Base-by-base conservation (phyloP, 1,140 invertebrate species). In the Cotesia glomerata region DNA sequence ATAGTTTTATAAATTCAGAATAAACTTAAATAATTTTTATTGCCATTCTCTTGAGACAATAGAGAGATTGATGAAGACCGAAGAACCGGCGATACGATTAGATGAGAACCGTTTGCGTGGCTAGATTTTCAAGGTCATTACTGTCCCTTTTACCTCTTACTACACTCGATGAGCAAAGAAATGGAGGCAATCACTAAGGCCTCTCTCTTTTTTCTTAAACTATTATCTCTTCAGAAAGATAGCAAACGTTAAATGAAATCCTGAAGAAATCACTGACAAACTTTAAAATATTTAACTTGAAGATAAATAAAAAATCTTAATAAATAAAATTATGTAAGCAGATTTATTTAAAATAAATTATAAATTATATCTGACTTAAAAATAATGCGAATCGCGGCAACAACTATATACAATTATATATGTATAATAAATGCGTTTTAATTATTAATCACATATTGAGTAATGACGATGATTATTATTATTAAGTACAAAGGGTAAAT, bases 71-170 rank as follows among this genome's bases (percentile, higher is more conserved):
- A 26, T 26, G 26, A 62, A 34, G 49, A 11, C 7, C 11, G 51
- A 26, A 68, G 36, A 51, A 13, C 16, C 36, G 11, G 54, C 58
- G 34, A 36, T 58, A 51, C 45, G 63, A 58, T 51, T 72, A 58
- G 62, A 71, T 72, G 70, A 72, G 70, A 72, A 72, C 70, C 70
- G 63, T 72, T 65, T 72, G 70, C 39, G 68, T 64, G 70, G 51
- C 70, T 72, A 72, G 70, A 66, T 72, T 72, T 72, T 72, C 70
- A 72, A 72, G 70, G 70, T 66, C 70, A 45, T 39, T 63, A 72
- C 70, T 72, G 63, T 72, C 70, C 70, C 70, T 72, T 71, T 72
- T 72, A 72, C 63, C 70, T 72, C 70, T 59, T 54, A 71, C 49
- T 64, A 9, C 26, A 59, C 35, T 63, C 61, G 61, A 64, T 63